These are phyloP conservation scores for Metalampra italica DNA, from an alignment of 2,888 invertebrate genomes.

Conservation along the genomic window DNA sequence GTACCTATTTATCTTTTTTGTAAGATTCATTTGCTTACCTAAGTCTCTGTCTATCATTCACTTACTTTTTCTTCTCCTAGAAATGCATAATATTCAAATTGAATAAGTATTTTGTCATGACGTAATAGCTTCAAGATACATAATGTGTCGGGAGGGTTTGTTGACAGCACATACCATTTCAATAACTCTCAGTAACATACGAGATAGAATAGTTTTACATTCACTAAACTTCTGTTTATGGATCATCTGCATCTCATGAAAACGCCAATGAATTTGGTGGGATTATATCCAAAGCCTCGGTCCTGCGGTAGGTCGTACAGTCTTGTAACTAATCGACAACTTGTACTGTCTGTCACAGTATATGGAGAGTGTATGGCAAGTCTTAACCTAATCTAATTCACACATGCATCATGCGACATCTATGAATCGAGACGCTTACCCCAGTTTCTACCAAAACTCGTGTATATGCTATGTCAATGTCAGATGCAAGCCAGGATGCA, in stretches of 20 bases:
- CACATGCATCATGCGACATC: too few relatives aligned
- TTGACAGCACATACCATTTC: constrained; percentile 5
- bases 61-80: not conserved
- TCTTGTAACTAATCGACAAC: constrained; percentile 36
- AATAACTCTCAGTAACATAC: constrained; percentile 13
- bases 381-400: too few relatives aligned
- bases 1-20: not conserved
- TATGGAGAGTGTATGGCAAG: not conserved
- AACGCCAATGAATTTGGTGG: constrained; percentile 58
- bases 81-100: not conserved
- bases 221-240: constrained; percentile 28
- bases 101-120: not conserved
- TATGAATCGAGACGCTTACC: too few relatives aligned
- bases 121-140: not conserved
- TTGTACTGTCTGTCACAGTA: constrained; percentile 1
- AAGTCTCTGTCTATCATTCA: not conserved
- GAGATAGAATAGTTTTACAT: constrained; percentile 18
- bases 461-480: too few relatives aligned
- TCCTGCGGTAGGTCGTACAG: constrained; percentile 71
- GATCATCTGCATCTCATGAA: constrained; percentile 56
- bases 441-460: too few relatives aligned
- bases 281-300: constrained; percentile 61
- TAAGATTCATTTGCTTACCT: not conserved
- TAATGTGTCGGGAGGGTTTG: not conserved
- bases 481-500: too few relatives aligned